These are phyloP conservation scores for Chalcis sispes DNA, from an alignment of 2,888 invertebrate genomes.

Conservation along the genomic window DNA sequence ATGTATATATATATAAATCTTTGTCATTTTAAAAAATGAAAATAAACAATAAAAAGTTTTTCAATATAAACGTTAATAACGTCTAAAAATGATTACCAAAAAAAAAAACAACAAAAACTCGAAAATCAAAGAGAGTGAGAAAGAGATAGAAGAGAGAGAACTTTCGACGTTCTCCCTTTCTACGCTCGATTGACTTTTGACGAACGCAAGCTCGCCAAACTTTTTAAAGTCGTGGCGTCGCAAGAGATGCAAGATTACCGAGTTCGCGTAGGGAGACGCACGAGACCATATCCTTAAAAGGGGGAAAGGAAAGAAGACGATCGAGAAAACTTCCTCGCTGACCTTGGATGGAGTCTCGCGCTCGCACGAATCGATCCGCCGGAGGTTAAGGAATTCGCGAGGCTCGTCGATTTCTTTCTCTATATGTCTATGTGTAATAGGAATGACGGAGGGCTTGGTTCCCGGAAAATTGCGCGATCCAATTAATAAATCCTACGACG, in stretches of 20 bases:
- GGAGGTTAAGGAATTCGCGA: too few species aligned
- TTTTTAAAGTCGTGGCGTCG: constrained; percentile 59
- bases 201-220: constrained; percentile 54
- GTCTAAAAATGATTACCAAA: background rate
- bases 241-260: constrained; percentile 64
- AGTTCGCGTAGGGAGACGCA: background rate
- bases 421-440: too few species aligned
- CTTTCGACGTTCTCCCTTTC: background rate
- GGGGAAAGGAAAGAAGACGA: too few species aligned
- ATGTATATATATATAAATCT: background rate
- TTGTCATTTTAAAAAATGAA: background rate
- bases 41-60: background rate
- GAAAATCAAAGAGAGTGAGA: too few species aligned
- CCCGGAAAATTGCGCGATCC: too few species aligned
- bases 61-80: background rate
- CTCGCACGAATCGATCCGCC: too few species aligned
- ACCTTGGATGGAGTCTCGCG: too few species aligned
- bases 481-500: too few species aligned
- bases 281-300: too few species aligned
- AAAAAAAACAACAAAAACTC: background rate
- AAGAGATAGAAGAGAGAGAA: background rate
- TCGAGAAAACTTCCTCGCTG: too few species aligned
- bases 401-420: too few species aligned
- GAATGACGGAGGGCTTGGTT: too few species aligned
- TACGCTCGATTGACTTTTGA: constrained; percentile 67